Evolutionary conservation across 2,888 invertebrate species (phyloP).

Genomic region (Myopa testacea): DNA sequence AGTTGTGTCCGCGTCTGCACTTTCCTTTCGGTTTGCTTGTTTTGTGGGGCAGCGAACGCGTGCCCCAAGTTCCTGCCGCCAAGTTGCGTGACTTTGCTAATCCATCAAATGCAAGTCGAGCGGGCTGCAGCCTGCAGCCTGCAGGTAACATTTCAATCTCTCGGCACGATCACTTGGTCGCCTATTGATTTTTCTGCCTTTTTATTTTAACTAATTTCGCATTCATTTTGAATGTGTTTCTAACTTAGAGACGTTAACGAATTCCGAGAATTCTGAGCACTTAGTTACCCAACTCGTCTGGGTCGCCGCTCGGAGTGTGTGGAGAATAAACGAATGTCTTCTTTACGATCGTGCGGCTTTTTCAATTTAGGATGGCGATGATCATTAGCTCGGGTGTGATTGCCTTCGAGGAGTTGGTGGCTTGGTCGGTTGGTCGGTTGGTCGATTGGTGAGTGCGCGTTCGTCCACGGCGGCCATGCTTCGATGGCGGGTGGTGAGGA

Average conservation of each 20-base stretch:
- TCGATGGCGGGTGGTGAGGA: neutral
- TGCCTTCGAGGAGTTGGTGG: neutral
- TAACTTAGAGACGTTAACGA: conserved; percentile 22
- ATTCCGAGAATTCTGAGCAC: conserved; percentile 25
- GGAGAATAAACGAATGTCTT: conserved; percentile 19
- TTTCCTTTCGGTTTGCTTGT: neutral
- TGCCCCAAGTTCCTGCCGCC: conserved; percentile 37
- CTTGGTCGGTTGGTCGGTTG: neutral
- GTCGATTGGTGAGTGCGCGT: neutral
- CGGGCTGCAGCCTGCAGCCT: conserved; percentile 27
- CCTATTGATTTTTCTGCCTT: neutral
- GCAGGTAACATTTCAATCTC: conserved; percentile 37
- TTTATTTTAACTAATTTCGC: conserved; percentile 27
- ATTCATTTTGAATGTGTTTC: conserved; percentile 31
- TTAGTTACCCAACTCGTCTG: conserved; percentile 11
- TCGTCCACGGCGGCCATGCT: neutral
- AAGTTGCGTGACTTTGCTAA: conserved; percentile 41
- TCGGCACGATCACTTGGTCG: conserved; percentile 26
- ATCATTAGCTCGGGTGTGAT: conserved; percentile 11
- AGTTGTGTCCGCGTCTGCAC: neutral
- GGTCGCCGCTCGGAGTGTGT: conserved; percentile 8
- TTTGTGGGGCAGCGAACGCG: conserved; percentile 28
- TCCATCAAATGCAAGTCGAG: conserved; percentile 36
- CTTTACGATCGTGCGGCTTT: conserved; percentile 16
- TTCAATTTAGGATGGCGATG: conserved; percentile 2